phyloP scores from a whole-genome alignment of 2,797 vertebrate species.

The Ptychobarbus kaznakovi region DNA sequence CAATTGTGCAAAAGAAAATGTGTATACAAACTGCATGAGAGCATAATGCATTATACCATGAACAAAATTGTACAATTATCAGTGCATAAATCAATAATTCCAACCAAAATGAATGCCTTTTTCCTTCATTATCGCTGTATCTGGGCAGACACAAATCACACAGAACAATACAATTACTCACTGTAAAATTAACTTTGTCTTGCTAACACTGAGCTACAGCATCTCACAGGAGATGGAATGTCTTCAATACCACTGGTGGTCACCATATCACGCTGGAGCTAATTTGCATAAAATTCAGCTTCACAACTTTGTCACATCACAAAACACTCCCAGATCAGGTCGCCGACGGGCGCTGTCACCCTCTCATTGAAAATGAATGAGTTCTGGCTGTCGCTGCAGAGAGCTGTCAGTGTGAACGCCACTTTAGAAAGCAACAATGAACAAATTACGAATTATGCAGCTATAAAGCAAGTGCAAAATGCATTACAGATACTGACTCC shows the following conservation, averaged over 20 bases:
- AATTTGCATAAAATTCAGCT: slow-evolving; percentile 13
- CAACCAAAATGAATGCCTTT: neutral
- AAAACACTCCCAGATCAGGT: slow-evolving; percentile 16
- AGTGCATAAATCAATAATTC: neutral
- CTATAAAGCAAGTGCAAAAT: slow-evolving; percentile 38
- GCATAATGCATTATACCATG: neutral
- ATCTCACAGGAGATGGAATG: neutral
- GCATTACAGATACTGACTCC: slow-evolving; percentile 39
- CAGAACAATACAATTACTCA: neutral
- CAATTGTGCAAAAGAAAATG: neutral
- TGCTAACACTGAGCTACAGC: neutral
- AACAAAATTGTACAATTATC: neutral
- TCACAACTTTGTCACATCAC: neutral
- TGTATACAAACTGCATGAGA: neutral
- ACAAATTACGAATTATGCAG: slow-evolving; percentile 30
- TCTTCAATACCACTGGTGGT: neutral
- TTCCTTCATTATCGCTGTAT: neutral
- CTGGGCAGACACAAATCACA: neutral
- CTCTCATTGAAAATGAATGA: slow-evolving; percentile 13
- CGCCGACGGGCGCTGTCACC: neutral
- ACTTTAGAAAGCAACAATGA: slow-evolving; percentile 33
- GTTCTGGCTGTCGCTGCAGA: slow-evolving; percentile 8
- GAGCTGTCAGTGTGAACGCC: slow-evolving; percentile 13
- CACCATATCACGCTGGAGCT: neutral
- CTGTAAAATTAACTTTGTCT: neutral